Conservation (phyloP, 2,113 vertebrate species). For the Excalfactoria chinensis region DNA sequence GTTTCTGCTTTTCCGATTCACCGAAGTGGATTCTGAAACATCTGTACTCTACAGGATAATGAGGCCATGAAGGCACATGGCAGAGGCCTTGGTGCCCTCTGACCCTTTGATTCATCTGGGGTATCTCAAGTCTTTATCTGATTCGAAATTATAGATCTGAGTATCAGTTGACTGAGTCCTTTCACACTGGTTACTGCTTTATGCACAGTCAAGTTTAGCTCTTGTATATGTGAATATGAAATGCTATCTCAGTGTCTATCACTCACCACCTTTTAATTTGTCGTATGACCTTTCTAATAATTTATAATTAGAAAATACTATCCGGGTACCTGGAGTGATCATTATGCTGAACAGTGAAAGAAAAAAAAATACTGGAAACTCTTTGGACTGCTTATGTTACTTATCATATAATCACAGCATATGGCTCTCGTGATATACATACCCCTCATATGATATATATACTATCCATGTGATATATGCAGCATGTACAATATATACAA, state of each 20-base stretch:
- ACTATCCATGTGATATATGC: no score
- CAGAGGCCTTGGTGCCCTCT: background rate
- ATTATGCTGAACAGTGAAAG: background rate
- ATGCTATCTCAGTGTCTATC: background rate
- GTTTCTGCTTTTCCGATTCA: background rate
- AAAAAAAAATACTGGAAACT: background rate
- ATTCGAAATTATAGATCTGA: background rate
- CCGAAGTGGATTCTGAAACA: background rate
- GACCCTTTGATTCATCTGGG: background rate
- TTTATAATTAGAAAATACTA: constrained; percentile 39
- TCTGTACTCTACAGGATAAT: background rate
- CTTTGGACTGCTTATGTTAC: background rate
- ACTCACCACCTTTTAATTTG: constrained; percentile 37
- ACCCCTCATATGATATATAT: background rate
- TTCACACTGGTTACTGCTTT: background rate
- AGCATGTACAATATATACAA: no score
- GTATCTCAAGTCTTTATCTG: background rate
- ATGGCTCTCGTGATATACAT: background rate
- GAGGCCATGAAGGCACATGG: background rate
- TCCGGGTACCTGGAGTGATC: background rate
- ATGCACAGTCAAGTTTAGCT: background rate
- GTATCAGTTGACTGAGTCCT: background rate
- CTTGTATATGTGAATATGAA: background rate
- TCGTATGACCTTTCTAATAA: background rate
- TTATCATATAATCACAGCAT: background rate